Evolutionary conservation across 2,888 invertebrate genomes (phyloP), one percentile per base, ranked within the genome.

Genomic region (Oxycera nigricornis): DNA sequence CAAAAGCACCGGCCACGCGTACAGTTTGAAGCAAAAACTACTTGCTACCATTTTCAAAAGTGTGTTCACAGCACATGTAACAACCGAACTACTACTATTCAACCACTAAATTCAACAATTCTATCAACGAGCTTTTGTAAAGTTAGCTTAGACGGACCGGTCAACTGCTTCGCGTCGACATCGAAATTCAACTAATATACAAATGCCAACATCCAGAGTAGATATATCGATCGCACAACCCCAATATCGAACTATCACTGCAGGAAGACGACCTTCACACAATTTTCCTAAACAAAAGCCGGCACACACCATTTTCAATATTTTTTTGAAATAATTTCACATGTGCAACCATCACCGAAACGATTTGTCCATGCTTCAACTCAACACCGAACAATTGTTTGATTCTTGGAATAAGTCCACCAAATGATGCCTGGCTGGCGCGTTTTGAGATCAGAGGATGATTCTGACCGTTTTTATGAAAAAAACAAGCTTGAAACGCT

Each of bases 11-110:
- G 85, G 85, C 82, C 83, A 84, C 61, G 85, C 81, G 73, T 82
- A 84, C 62, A 85, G 79, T 79, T 83, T 85, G 17, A 82, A 79
- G 77, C 85, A 85, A 55, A 85, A 80, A 77, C 84, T 82, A 30
- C 80, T 79, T 77, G 83, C 77, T 74, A 81, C 77, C 83, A 83
- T 82, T 52, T 31, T 70, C 6, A 11, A n/a, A n/a, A n/a, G n/a
- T n/a, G n/a, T n/a, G n/a, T n/a, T n/a, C n/a, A n/a, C n/a, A n/a
- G 1, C 20, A 39, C n/a, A n/a, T n/a, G 14, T 46, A 46, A 3
- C 14, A 46, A 46, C 3, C 3, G 46, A 46, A n/a, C n/a, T n/a
- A n/a, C n/a, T 14, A 7, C 4, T 46, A 46, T 46, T 35, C 17
- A 14, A 46, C 46, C 3, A 46, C 17, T 11, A 35, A 11, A 11